Percentiles rank a stretch among this genome's conserved stretches.
These are phyloP conservation scores for Tiliacea citrago DNA, from an alignment of 2,888 invertebrate genomes.

Conservation along the genomic window DNA sequence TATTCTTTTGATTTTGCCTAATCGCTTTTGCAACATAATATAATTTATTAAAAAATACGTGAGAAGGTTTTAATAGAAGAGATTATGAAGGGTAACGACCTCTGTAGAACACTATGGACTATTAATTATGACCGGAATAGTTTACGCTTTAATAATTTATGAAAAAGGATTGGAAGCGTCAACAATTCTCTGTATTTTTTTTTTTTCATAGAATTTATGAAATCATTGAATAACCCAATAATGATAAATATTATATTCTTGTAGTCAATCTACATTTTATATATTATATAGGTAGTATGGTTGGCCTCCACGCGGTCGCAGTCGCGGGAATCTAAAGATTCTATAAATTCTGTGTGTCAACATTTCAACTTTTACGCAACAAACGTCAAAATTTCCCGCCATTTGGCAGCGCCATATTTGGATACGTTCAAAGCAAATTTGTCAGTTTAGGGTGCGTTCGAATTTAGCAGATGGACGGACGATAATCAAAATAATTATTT, in stretches of 20 bases:
- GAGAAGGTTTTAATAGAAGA: slow-evolving; percentile 23
- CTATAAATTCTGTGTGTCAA: no score
- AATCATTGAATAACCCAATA: not conserved
- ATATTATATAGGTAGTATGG: no score
- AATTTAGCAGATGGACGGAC: slow-evolving; percentile 23
- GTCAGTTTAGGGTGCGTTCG: slow-evolving; percentile 23
- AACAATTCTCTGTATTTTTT: not conserved
- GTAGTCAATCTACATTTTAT: no score
- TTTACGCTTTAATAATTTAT: not conserved
- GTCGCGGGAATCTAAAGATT: not conserved
- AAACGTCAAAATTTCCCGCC: slow-evolving; percentile 49
- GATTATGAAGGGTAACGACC: slow-evolving; percentile 43
- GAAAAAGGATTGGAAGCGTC: not conserved
- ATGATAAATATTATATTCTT: not conserved
- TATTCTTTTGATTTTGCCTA: slow-evolving; percentile 41
- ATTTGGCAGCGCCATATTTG: slow-evolving; percentile 46
- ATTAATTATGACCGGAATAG: not conserved
- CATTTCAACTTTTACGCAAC: slow-evolving; percentile 19
- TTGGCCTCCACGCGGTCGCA: no score
- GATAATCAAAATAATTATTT: slow-evolving; percentile 26
- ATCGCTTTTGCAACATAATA: slow-evolving; percentile 47
- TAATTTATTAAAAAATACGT: slow-evolving; percentile 50
- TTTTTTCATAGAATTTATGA: not conserved
- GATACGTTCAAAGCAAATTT: slow-evolving; percentile 31
- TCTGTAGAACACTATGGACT: slow-evolving; percentile 16